phyloP scores from a whole-genome alignment of 2,888 invertebrate species.

The Arctia plantaginis region DNA sequence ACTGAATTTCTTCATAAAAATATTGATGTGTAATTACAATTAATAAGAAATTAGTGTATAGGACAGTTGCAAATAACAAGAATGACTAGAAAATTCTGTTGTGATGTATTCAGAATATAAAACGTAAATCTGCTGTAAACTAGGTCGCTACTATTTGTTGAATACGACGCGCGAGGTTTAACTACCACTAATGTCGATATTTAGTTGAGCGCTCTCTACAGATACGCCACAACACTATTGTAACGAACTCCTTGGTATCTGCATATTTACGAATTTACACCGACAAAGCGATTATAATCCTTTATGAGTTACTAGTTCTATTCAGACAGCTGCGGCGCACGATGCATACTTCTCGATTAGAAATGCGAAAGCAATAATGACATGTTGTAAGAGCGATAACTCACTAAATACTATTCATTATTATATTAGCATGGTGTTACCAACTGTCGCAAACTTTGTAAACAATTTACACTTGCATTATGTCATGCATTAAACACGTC shows the following conservation, averaged over 20 bases:
- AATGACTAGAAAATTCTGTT: conserved; percentile 56
- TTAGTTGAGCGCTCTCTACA: conserved; percentile 51
- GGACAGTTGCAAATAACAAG: conserved; percentile 37
- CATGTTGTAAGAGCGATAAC: conserved; percentile 48
- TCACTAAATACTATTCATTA: conserved; percentile 38
- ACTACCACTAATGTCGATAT: conserved; percentile 8
- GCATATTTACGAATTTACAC: conserved; percentile 75
- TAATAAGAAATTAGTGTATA: conserved; percentile 16
- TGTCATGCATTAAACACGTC: conserved; percentile 72
- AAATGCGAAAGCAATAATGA: conserved; percentile 60
- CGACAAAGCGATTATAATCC: conserved; percentile 72
- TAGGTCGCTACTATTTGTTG: not conserved
- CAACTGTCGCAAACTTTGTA: conserved; percentile 40
- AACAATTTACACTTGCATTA: conserved; percentile 59
- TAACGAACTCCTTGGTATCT: conserved; percentile 70
- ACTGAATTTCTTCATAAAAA: conserved; percentile 17
- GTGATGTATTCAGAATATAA: conserved; percentile 47
- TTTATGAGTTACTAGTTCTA: conserved; percentile 55
- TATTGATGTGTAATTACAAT: conserved; percentile 15
- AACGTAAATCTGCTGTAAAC: conserved; percentile 26
- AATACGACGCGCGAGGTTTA: not conserved
- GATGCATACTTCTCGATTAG: conserved; percentile 52
- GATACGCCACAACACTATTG: conserved; percentile 46
- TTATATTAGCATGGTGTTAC: conserved; percentile 43
- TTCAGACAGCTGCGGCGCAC: conserved; percentile 46